Evolutionary conservation across 2,113 vertebrate genomes (phyloP).

Genomic region (Oplegnathus fasciatus): DNA sequence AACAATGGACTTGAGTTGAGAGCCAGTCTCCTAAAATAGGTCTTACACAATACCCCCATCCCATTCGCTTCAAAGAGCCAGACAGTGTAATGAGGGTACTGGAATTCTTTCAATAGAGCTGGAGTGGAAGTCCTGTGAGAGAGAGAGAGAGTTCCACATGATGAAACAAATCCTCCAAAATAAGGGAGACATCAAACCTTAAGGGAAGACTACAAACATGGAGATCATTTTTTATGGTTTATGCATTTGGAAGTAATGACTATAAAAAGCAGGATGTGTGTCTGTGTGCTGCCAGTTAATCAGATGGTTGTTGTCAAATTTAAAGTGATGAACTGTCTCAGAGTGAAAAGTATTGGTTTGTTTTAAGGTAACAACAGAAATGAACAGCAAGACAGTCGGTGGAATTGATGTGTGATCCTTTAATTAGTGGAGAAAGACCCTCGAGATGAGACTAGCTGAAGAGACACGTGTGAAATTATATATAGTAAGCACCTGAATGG

Average conservation of each 20-base stretch:
- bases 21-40: slow-evolving; percentile 25
- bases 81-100: slow-evolving; percentile 41
- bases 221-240: neutral
- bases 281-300: neutral
- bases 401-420: neutral
- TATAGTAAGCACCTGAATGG: no score
- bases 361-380: neutral
- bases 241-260: neutral
- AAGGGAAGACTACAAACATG: neutral
- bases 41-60: slow-evolving; percentile 29
- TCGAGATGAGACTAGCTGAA: neutral
- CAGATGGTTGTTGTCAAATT: neutral
- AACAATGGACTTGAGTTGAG: slow-evolving; percentile 21
- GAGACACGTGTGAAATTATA: no score
- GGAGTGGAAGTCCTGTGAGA: slow-evolving; percentile 16
- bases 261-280: neutral
- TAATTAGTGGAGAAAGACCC: no score
- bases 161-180: slow-evolving; percentile 47
- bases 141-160: slow-evolving; percentile 27
- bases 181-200: slow-evolving; percentile 10
- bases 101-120: neutral
- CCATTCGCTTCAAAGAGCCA: slow-evolving; percentile 49
- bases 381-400: neutral
- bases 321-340: neutral
- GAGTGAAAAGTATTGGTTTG: neutral